Evolutionary conservation across 2,888 invertebrate genomes (phyloP), one percentile per base, ranked within the genome.

Genomic region (Andrena haemorrhoa): DNA sequence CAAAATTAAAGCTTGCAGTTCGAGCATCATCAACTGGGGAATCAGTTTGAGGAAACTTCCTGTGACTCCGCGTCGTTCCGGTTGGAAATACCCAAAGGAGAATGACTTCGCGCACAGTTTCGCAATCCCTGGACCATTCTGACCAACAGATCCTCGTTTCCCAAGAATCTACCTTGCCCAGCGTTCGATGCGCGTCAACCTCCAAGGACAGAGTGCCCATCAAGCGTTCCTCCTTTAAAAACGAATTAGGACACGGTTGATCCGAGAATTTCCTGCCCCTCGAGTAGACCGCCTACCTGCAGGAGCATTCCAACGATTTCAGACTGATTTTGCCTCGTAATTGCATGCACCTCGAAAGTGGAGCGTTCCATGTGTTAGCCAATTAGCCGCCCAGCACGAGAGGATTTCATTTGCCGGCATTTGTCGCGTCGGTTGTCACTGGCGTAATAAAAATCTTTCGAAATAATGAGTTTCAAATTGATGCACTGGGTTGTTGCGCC

Each of bases 381-480:
- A 51, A 51, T 56, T 56, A 56, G 56, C 56, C 23, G 3, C 41
- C 1, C 4, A 56, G 20, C 56, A 12, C 23, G 20, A 8, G 20
- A 51, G n/a, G 51, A 51, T 8, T 51, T 51, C 51, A 51, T 56
- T 56, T 56, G 23, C 23, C 4, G 6, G 1, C 12, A 23, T 26
- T 23, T 12, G 16, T 12, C 35, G 35, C 41, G n/a, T 31, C 31
- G 16, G 7, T 16, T 20, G 29, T 16, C 3, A 49, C 41, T 29
- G 41, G 41, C 41, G 5, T n/a, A 10, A 7, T 16, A 23, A 26
- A 16, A 20, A 1, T 58, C 29, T 35, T 10, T 53, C 12, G 49
- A 10, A 16, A 2, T n/a, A 77, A 71, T 51, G 72, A 68, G 63
- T 49, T 61, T 12, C 53, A 31, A 66, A 72, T 35, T 26, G 12